Evolutionary conservation across 2,888 invertebrate species (phyloP).

Genomic region (Acrobasis consociella): DNA sequence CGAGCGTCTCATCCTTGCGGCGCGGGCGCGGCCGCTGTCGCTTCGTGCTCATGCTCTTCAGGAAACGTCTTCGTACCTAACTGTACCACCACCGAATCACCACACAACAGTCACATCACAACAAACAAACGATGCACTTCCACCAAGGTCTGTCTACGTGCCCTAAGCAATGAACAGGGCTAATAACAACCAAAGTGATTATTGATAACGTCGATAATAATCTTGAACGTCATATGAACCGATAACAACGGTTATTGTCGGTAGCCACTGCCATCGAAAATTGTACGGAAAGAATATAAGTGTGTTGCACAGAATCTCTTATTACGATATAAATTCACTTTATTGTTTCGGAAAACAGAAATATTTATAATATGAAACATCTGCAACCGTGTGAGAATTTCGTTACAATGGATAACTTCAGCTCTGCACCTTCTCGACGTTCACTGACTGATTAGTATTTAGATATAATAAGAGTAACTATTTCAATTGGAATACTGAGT

Average conservation of each 20-base stretch:
- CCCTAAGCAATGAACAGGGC: conserved; percentile 55
- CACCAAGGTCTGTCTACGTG: conserved; percentile 63
- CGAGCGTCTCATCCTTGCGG: conserved; percentile 66
- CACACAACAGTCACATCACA: conserved; percentile 53
- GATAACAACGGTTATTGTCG: conserved; percentile 55
- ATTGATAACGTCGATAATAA: conserved; percentile 66
- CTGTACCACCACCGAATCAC: conserved; percentile 27
- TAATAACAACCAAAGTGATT: conserved; percentile 62
- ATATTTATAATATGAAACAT: conserved; percentile 1
- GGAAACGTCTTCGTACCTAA: conserved; percentile 27
- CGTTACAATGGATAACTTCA: not conserved
- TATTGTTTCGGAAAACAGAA: not conserved
- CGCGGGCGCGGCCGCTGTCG: conserved; percentile 63
- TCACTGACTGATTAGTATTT: conserved; percentile 2
- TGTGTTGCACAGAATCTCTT: not conserved
- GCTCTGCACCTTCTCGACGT: not conserved
- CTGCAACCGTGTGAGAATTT: conserved; percentile 26
- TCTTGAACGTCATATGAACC: conserved; percentile 61
- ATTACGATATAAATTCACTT: not conserved
- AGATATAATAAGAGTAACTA: conserved; percentile 10
- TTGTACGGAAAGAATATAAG: not conserved
- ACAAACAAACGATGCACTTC: conserved; percentile 46
- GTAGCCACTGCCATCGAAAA: conserved; percentile 38
- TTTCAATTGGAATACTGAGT: not conserved
- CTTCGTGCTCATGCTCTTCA: conserved; percentile 61